Conservation (phyloP, 2,888 invertebrate species). For the Catocala fraxini region DNA sequence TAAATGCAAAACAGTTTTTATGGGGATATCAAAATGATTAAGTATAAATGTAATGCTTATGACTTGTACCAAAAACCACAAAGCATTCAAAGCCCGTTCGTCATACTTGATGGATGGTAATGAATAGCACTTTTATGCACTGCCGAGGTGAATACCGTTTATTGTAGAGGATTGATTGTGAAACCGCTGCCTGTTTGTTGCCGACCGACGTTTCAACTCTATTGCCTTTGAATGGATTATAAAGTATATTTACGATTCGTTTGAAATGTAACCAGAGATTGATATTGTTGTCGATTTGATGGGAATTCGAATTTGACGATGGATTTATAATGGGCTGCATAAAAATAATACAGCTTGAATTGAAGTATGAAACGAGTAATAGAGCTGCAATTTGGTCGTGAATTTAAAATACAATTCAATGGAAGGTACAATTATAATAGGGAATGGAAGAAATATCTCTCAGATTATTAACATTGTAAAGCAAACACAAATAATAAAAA, state of each 20-base stretch:
- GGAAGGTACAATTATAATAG: too few relatives aligned
- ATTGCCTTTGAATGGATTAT: conserved; percentile 53
- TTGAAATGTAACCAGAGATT: conserved; percentile 40
- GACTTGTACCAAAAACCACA: conserved; percentile 45
- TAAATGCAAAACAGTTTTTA: too few relatives aligned
- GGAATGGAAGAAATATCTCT: too few relatives aligned
- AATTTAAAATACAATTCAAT: too few relatives aligned
- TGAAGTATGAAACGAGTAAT: too few relatives aligned
- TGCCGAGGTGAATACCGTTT: conserved; percentile 55
- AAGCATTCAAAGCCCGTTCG: conserved; percentile 61
- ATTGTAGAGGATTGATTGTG: conserved; percentile 56
- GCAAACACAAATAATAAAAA: too few relatives aligned
- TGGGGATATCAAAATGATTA: neutral
- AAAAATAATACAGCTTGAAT: too few relatives aligned
- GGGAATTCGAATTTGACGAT: neutral
- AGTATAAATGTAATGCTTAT: conserved; percentile 21
- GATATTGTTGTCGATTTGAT: conserved; percentile 33
- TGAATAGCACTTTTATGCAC: conserved; percentile 72
- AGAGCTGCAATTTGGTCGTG: too few relatives aligned
- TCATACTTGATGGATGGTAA: conserved; percentile 75
- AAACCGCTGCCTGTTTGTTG: conserved; percentile 48
- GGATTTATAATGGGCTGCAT: too few relatives aligned
- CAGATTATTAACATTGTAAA: too few relatives aligned
- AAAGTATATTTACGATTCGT: conserved; percentile 50
- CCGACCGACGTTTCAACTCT: conserved; percentile 47